Percentiles rank a stretch among this genome's conserved stretches.
phyloP scores from a whole-genome alignment of 2,797 vertebrate genomes.

The Scolopax bukidnonensis region DNA sequence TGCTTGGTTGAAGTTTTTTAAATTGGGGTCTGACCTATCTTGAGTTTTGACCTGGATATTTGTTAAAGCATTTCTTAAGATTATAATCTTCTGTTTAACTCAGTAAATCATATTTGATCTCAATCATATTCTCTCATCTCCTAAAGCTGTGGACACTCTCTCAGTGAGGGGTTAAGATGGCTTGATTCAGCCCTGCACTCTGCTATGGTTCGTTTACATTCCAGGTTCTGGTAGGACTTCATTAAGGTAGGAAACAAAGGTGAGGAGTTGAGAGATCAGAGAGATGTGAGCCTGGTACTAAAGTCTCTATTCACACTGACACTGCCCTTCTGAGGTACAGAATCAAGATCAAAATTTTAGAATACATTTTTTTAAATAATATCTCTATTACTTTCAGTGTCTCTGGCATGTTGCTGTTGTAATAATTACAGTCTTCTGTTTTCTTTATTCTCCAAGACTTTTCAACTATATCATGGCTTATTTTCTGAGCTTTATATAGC shows the following conservation, averaged over 20 bases:
- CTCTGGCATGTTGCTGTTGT: not conserved
- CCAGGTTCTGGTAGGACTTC: not conserved
- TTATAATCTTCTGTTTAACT: not conserved
- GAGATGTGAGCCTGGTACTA: not conserved
- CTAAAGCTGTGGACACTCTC: rapidly evolving
- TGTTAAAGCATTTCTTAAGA: not conserved
- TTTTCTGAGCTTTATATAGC: not conserved
- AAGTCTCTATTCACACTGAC: rapidly evolving
- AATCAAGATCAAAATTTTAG: not conserved
- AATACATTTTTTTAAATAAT: not conserved
- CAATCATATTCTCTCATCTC: not conserved
- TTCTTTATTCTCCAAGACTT: not conserved
- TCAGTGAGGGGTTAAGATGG: not conserved
- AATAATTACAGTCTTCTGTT: not conserved
- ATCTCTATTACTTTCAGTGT: not conserved
- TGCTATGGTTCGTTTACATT: not conserved
- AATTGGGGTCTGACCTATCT: not conserved
- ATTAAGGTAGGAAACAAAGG: rapidly evolving
- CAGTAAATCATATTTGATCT: not conserved
- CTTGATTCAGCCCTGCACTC: not conserved
- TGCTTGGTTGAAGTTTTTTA: rapidly evolving
- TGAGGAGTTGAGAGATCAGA: not conserved
- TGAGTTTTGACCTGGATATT: not conserved
- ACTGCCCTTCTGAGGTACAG: not conserved
- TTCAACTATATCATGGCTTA: not conserved